These are phyloP conservation scores for Scytalopus superciliaris DNA, from an alignment of 2,113 vertebrate genomes.

Conservation along the genomic window DNA sequence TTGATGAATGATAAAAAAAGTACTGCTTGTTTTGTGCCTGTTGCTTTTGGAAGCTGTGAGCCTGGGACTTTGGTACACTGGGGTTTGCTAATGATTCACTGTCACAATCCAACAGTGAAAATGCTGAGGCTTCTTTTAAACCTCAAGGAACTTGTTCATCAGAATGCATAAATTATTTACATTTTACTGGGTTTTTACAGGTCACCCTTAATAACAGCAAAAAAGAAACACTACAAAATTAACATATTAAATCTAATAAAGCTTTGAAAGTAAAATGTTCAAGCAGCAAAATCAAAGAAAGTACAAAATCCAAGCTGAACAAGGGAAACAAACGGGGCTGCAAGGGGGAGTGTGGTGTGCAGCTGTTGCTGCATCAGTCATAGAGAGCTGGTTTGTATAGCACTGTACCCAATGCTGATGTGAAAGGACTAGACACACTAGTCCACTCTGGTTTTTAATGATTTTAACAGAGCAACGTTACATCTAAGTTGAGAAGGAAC, in stretches of 20 bases:
- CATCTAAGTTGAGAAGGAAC: background rate
- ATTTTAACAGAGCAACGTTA: background rate
- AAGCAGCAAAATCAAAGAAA: background rate
- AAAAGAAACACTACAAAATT: background rate
- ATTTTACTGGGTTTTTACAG: background rate
- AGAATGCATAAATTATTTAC: background rate
- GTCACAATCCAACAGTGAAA: background rate
- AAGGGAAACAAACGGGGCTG: background rate
- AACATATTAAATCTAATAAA: background rate
- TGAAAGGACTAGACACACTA: background rate
- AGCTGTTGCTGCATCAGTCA: background rate
- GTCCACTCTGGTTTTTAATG: background rate
- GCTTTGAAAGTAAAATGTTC: background rate
- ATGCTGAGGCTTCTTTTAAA: background rate
- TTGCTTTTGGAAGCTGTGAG: background rate
- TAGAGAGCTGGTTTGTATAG: background rate
- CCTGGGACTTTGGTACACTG: background rate
- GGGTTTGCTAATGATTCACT: background rate
- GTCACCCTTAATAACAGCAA: background rate
- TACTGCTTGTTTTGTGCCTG: background rate
- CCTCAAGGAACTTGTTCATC: background rate
- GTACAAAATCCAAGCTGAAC: background rate
- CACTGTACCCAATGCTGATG: background rate
- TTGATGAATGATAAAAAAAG: conserved; percentile 15
- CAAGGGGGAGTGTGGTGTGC: fast-evolving